These are phyloP conservation scores for Aphrocallistes beatrix DNA, from an alignment of 37 sponge, comb jelly and placozoan genomes.

Conservation along the genomic window DNA sequence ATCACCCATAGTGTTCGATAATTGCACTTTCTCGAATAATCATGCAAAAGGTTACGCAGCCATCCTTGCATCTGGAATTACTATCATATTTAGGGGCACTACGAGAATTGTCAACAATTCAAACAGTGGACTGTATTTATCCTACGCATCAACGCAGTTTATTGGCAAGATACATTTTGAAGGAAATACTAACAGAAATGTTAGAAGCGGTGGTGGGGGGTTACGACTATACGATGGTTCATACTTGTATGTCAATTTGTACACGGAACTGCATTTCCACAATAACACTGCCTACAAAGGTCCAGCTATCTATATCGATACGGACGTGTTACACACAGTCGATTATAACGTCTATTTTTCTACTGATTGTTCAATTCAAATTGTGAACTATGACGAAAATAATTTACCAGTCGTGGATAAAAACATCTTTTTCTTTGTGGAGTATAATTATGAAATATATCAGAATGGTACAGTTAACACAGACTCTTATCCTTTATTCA, in stretches of 20 bases:
- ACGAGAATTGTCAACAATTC: neutral
- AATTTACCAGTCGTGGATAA: neutral
- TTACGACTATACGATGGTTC: neutral
- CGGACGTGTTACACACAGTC: neutral
- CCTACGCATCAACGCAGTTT: neutral
- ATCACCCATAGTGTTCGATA: neutral
- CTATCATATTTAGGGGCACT: neutral
- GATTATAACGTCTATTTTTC: neutral
- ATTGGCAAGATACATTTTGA: neutral
- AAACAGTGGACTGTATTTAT: neutral
- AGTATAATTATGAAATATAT: neutral
- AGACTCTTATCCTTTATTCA: neutral
- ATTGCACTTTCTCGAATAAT: neutral
- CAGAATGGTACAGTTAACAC: neutral
- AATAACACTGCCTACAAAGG: neutral
- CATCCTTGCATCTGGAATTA: neutral
- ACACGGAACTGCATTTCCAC: neutral
- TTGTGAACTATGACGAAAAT: neutral
- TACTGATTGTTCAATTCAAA: neutral
- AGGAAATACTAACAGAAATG: neutral
- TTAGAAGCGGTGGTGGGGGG: neutral
- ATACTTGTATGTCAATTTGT: neutral
- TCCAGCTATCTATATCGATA: neutral
- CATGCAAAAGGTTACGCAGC: constrained; percentile 8
- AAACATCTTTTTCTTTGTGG: neutral